Evolutionary conservation across 2,113 vertebrate genomes (phyloP).

Genomic region (Calyptomena viridis): DNA sequence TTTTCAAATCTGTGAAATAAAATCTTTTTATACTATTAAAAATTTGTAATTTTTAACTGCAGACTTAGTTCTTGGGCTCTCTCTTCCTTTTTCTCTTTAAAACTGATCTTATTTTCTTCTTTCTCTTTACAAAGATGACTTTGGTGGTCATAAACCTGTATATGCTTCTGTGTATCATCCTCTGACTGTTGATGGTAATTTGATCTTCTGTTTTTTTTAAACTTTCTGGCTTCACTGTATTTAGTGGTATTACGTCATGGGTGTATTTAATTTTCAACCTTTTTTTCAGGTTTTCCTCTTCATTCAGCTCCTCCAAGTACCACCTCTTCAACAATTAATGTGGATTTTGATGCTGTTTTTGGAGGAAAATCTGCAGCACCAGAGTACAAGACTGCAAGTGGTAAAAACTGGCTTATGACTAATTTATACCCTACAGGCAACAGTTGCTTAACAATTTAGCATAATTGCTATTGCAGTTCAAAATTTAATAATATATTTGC

Average conservation of each 20-base stretch:
- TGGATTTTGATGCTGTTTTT: conserved; percentile 93
- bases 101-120: conserved; percentile 39
- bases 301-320: conserved; percentile 74
- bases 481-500: background rate
- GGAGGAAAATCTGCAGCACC: conserved; percentile 77
- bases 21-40: background rate
- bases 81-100: background rate
- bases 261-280: background rate
- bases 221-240: background rate
- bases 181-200: conserved; percentile 54
- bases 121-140: conserved; percentile 35
- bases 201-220: background rate
- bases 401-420: conserved; percentile 69
- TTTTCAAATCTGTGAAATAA: background rate
- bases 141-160: conserved; percentile 32
- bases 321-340: conserved; percentile 75
- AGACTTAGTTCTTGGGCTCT: background rate
- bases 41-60: background rate
- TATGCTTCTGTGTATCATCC: conserved; percentile 39
- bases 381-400: conserved; percentile 77
- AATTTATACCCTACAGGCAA: background rate
- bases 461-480: background rate
- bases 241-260: background rate
- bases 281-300: conserved; percentile 64
- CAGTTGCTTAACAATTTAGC: background rate